phyloP scores from a whole-genome alignment of 1,140 invertebrate species.

The Helicoverpa zea region DNA sequence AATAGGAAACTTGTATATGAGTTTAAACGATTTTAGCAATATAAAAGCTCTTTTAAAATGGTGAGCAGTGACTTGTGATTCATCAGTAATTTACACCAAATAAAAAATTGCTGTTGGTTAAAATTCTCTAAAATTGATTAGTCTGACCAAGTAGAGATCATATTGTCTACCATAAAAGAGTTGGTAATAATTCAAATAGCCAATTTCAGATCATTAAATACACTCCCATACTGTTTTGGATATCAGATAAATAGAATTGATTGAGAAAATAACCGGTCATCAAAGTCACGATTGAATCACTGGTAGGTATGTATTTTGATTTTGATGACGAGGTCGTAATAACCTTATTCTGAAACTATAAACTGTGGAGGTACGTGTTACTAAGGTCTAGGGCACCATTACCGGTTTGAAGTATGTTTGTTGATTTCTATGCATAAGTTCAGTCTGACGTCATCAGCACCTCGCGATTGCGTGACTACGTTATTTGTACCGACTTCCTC shows the following conservation, averaged over 20 bases:
- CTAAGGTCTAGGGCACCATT: conserved; percentile 2
- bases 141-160: conserved; percentile 8
- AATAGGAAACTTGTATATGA: conserved; percentile 81
- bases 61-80: conserved; percentile 33
- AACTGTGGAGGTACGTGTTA: neutral
- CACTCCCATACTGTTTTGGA: conserved; percentile 7
- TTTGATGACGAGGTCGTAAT: too few relatives aligned
- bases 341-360: conserved; percentile 13
- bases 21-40: conserved; percentile 58
- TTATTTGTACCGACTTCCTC: neutral
- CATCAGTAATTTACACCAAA: conserved; percentile 40
- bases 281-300: neutral
- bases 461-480: conserved; percentile 25
- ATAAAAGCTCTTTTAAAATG: conserved; percentile 39
- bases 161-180: conserved; percentile 23
- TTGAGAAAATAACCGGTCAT: neutral
- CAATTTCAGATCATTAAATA: conserved; percentile 9
- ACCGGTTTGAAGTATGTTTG: conserved; percentile 2
- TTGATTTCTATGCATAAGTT: conserved; percentile 30
- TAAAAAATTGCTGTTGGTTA: conserved; percentile 6
- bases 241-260: neutral
- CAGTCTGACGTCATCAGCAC: conserved; percentile 33
- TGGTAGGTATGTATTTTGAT: neutral
- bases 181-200: conserved; percentile 11
- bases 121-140: conserved; percentile 29